These are phyloP conservation scores for Gadus chalcogrammus DNA, from an alignment of 2,113 vertebrate species.

Conservation along the genomic window DNA sequence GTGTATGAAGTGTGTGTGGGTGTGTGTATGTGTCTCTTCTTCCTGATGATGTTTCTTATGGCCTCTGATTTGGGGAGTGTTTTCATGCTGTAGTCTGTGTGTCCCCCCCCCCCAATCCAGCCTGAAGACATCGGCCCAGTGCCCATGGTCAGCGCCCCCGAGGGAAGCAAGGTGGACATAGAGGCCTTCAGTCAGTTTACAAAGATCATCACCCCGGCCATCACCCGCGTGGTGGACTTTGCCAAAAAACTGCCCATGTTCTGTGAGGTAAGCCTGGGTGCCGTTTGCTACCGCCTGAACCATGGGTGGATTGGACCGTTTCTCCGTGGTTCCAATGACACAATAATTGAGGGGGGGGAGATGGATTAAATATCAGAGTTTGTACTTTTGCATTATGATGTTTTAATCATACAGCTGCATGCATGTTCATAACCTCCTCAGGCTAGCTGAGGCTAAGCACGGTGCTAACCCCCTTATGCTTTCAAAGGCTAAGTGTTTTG, in stretches of 20 bases:
- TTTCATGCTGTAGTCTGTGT: not conserved
- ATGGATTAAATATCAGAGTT: no score
- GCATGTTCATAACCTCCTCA: no score
- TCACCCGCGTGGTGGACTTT: conserved; percentile 99
- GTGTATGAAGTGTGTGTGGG: not conserved
- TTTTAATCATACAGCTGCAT: no score
- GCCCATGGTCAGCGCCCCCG: conserved; percentile 85
- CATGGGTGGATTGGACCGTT: no score
- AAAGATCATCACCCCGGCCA: conserved; percentile 99
- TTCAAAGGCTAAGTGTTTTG: no score
- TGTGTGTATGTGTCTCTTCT: not conserved
- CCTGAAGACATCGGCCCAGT: conserved; percentile 96
- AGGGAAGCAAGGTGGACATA: conserved; percentile 97
- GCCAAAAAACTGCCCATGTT: conserved; percentile 99
- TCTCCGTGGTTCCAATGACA: no score
- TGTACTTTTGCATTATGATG: no score
- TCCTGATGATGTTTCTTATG: conserved; percentile 22
- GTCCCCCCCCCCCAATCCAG: conserved; percentile 63
- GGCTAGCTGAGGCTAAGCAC: no score
- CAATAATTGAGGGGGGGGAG: no score
- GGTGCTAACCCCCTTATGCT: no score
- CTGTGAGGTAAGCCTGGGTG: conserved; percentile 87
- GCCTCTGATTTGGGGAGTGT: not conserved
- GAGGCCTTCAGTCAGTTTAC: conserved; percentile 99
- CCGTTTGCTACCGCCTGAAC: not conserved